A percentile compares a stretch with the other conserved stretches of the same genome.
These are phyloP conservation scores for Urocyon cinereoargenteus DNA, from an alignment of 2,797 vertebrate genomes.

Conservation along the genomic window DNA sequence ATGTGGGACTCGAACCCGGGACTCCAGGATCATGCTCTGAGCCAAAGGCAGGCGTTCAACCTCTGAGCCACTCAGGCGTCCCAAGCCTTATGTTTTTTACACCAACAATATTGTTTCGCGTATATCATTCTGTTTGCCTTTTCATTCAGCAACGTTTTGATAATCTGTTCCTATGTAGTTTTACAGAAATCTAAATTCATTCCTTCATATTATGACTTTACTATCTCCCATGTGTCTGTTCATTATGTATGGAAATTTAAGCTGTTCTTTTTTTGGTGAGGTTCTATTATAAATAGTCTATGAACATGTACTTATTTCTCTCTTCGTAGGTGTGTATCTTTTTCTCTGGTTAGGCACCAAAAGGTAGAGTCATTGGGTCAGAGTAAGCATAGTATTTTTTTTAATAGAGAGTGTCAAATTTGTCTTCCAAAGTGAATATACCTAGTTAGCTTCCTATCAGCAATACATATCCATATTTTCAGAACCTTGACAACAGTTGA, in stretches of 20 bases:
- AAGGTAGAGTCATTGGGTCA: not conserved
- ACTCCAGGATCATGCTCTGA: too few species aligned
- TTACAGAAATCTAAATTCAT: not conserved
- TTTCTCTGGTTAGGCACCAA: not conserved
- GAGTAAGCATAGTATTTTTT: not conserved
- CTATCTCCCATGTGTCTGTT: not conserved
- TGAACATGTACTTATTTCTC: not conserved
- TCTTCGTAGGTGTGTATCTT: not conserved
- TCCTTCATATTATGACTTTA: not conserved
- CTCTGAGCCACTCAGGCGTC: too few species aligned
- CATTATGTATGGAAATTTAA: not conserved
- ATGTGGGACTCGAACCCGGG: too few species aligned
- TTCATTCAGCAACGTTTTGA: not conserved
- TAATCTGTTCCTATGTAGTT: not conserved
- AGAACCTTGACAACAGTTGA: constrained; percentile 39
- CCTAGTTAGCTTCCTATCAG: not conserved
- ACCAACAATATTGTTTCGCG: not conserved
- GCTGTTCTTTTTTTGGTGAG: not conserved
- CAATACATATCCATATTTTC: not conserved
- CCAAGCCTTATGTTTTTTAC: not conserved
- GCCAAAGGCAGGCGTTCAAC: too few species aligned
- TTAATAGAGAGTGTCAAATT: not conserved
- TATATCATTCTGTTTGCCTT: not conserved
- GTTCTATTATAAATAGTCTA: not conserved
- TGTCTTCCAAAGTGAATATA: constrained; percentile 23